These are phyloP conservation scores for Melanocharis versteri DNA, from an alignment of 2,113 vertebrate genomes.

Conservation along the genomic window DNA sequence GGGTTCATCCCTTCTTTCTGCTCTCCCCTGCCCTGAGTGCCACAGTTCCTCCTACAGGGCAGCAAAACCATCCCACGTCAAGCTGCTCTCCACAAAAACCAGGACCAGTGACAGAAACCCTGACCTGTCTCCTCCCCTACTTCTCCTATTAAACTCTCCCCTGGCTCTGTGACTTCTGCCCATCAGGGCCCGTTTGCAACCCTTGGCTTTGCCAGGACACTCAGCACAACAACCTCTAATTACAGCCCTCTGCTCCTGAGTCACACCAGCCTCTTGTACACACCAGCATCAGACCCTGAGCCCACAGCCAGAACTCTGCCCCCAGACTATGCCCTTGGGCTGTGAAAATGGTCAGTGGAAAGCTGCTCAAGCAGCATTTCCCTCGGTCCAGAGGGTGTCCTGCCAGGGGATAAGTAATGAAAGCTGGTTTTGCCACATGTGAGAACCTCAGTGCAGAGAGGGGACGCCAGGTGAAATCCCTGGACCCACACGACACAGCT, in stretches of 20 bases:
- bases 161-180: neutral
- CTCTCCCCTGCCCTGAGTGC: neutral
- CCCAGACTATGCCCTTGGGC: neutral
- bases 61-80: rapidly evolving
- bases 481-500: rapidly evolving
- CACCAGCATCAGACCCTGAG: neutral
- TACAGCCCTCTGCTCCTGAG: neutral
- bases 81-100: neutral
- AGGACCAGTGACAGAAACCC: neutral
- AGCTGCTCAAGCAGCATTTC: neutral
- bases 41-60: neutral
- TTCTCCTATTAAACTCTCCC: neutral
- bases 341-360: neutral
- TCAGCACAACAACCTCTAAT: neutral
- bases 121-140: neutral
- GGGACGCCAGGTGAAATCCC: neutral
- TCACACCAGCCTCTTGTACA: neutral
- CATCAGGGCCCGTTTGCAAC: neutral
- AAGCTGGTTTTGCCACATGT: neutral
- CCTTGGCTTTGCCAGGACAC: neutral
- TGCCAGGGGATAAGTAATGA: neutral
- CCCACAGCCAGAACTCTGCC: neutral
- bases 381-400: neutral
- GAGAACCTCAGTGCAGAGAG: neutral
- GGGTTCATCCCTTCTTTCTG: neutral